Conservation (phyloP, 2,888 invertebrate genomes). For the Agapostemon virescens region DNA sequence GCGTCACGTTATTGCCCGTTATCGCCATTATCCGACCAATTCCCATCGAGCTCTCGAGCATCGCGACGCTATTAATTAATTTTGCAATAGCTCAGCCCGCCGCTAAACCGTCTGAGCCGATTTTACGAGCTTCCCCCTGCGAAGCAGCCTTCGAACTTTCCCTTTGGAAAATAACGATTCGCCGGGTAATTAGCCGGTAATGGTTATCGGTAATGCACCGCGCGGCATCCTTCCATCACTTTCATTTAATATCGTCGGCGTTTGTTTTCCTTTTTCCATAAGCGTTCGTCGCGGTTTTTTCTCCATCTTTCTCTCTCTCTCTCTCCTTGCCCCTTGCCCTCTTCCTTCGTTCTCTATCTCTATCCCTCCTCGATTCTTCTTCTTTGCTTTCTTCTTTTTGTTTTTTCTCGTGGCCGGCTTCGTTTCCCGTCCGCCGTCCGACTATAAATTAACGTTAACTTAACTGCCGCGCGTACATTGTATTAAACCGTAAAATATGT, state of each 20-base stretch:
- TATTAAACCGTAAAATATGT: constrained; percentile 53
- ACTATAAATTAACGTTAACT: constrained; percentile 50
- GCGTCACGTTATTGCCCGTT: constrained; percentile 39
- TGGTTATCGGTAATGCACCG: constrained; percentile 48
- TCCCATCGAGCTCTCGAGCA: constrained; percentile 8
- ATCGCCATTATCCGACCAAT: constrained; percentile 39
- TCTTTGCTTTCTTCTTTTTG: neutral
- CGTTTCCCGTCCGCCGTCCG: constrained; percentile 11
- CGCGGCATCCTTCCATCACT: constrained; percentile 46
- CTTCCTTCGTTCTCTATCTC: neutral
- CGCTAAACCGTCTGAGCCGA: constrained; percentile 23
- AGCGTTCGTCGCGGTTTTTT: neutral
- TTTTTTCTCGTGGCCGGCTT: neutral
- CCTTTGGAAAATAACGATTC: constrained; percentile 48
- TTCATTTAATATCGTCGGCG: constrained; percentile 40
- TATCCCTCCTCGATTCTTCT: neutral
- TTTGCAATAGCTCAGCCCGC: constrained; percentile 48
- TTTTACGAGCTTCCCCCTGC: constrained; percentile 44
- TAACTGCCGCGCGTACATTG: constrained; percentile 46
- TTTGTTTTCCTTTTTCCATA: neutral
- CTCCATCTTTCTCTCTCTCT: neutral
- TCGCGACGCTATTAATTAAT: constrained; percentile 53
- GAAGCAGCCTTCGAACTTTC: constrained; percentile 42
- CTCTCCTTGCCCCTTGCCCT: neutral
- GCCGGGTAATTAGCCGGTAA: constrained; percentile 51